A percentile compares a stretch with the other conserved stretches of the same genome.
Evolutionary conservation across 2,113 vertebrate genomes (phyloP).

Genomic region (Platichthys stellatus): DNA sequence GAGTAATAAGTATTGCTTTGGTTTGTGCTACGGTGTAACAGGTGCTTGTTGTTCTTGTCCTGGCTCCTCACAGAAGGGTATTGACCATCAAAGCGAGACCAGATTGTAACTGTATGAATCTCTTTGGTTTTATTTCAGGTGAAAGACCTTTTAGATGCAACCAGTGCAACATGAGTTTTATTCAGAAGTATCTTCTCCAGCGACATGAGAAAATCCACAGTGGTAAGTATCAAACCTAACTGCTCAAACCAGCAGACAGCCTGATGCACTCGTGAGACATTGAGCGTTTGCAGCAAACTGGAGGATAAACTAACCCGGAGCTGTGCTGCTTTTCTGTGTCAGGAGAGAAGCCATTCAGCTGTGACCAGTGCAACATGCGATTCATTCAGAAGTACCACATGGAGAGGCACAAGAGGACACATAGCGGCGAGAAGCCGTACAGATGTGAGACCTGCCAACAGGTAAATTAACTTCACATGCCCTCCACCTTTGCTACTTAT

Average conservation of each 20-base stretch:
- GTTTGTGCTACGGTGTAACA: too few relatives aligned
- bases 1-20: background rate
- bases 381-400: slow-evolving; percentile 99
- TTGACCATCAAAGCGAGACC: background rate
- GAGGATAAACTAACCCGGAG: background rate
- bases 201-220: slow-evolving; percentile 98
- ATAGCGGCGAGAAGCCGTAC: slow-evolving; percentile 99
- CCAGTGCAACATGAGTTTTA: slow-evolving; percentile 99
- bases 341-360: slow-evolving; percentile 98
- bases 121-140: slow-evolving; percentile 71
- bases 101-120: background rate
- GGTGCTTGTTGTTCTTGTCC: too few relatives aligned
- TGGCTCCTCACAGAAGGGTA: background rate
- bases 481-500: background rate
- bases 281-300: background rate
- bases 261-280: background rate
- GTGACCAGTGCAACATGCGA: slow-evolving; percentile 99
- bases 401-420: slow-evolving; percentile 99
- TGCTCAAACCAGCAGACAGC: background rate
- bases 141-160: slow-evolving; percentile 97
- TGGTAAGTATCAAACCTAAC: slow-evolving; percentile 70
- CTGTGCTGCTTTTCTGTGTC: slow-evolving; percentile 11
- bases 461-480: slow-evolving; percentile 64
- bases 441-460: slow-evolving; percentile 99
- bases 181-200: slow-evolving; percentile 98